A percentile compares a stretch with the other conserved stretches of the same genome.
These are phyloP conservation scores for Caenorhabditis drosophilae DNA, from an alignment of 2,888 invertebrate genomes.

Conservation along the genomic window DNA sequence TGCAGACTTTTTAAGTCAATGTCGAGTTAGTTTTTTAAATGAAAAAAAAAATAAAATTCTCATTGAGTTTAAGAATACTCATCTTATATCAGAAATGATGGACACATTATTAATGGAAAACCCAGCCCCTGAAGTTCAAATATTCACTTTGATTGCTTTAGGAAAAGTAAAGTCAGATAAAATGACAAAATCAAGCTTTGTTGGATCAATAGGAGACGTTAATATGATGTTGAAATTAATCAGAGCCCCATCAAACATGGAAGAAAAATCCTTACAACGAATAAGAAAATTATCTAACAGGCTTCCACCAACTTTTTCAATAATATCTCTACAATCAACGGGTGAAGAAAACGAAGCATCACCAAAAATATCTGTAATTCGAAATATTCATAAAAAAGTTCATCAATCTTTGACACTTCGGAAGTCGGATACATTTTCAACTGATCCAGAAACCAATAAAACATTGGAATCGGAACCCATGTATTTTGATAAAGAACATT, in stretches of 20 bases:
- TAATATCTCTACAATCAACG: slow-evolving; percentile 4
- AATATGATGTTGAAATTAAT: slow-evolving; percentile 48
- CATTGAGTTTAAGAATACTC: slow-evolving; percentile 14
- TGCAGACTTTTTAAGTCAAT: slow-evolving; percentile 25
- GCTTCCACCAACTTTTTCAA: slow-evolving; percentile 17
- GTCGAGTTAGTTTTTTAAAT: slow-evolving; percentile 8
- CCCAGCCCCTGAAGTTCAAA: slow-evolving; percentile 22
- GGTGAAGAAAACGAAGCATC: slow-evolving; percentile 3
- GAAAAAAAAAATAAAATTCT: neutral
- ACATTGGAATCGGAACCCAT: neutral
- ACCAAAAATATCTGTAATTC: slow-evolving; percentile 14
- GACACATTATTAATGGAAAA: slow-evolving; percentile 23
- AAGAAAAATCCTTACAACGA: slow-evolving; percentile 1
- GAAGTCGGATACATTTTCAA: neutral
- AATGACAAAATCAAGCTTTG: slow-evolving; percentile 19
- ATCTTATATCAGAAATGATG: slow-evolving; percentile 32
- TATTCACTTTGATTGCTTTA: slow-evolving; percentile 7
- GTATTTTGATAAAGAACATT: slow-evolving; percentile 18
- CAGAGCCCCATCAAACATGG: neutral
- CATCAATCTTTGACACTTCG: slow-evolving; percentile 18
- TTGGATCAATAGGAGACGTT: slow-evolving; percentile 56
- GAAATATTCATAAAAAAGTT: slow-evolving; percentile 20
- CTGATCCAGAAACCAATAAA: neutral
- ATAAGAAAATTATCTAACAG: slow-evolving; percentile 13
- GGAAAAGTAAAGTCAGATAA: slow-evolving; percentile 9